Percentiles rank a stretch among this genome's conserved stretches.
phyloP scores from a whole-genome alignment of 1,140 invertebrate species.

The Listronotus bonariensis region DNA sequence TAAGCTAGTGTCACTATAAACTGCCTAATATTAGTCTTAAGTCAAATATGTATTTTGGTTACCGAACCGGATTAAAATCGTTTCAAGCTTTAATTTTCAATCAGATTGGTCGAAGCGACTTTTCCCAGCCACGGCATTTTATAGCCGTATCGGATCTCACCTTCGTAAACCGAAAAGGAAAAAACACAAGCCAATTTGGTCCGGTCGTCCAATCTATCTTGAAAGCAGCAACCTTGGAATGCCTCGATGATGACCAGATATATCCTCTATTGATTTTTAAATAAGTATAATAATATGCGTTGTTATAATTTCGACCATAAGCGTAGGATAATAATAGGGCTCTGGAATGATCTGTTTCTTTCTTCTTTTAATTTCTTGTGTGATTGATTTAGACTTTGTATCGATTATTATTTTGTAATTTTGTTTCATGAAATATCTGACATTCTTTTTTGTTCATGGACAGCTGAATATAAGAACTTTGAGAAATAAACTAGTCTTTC shows the following conservation, averaged over 20 bases:
- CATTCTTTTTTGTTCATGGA: no score
- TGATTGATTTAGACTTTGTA: no score
- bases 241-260: conserved; percentile 17
- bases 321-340: not conserved
- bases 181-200: conserved; percentile 20
- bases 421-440: no score
- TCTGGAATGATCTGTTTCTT: no score
- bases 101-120: not conserved
- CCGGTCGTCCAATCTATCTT: conserved; percentile 22
- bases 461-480: no score
- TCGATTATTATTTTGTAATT: no score
- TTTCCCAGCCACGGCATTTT: conserved; percentile 7
- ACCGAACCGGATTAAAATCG: not conserved
- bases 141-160: conserved; percentile 18
- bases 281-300: conserved; percentile 23
- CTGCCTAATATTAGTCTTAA: no score
- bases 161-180: conserved; percentile 11
- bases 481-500: no score
- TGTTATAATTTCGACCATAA: conserved; percentile 14
- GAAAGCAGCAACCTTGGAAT: conserved; percentile 23
- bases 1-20: no score
- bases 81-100: conserved; percentile 6
- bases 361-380: no score
- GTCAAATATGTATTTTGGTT: conserved; percentile 1
- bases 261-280: conserved; percentile 20